Conservation (phyloP, 2,113 vertebrate genomes). For the Colius striatus region DNA sequence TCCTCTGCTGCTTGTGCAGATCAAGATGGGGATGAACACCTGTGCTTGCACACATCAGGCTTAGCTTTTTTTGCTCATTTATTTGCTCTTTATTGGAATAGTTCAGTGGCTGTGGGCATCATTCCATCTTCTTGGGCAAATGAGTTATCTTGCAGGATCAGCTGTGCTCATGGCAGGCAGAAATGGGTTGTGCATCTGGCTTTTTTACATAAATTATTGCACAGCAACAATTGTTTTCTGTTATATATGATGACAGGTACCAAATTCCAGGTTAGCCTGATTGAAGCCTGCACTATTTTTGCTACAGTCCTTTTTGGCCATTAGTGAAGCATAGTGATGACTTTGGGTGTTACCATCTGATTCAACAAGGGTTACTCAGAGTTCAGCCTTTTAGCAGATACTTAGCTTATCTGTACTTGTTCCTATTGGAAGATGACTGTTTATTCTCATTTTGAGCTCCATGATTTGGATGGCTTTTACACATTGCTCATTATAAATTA, state of each 20-base stretch:
- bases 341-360: constrained; percentile 40
- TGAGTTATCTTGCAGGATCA: background rate
- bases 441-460: constrained; percentile 60
- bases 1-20: background rate
- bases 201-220: background rate
- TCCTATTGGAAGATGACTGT: constrained; percentile 57
- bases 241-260: background rate
- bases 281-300: background rate
- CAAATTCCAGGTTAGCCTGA: background rate
- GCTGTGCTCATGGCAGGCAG: background rate
- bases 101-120: background rate
- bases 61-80: background rate
- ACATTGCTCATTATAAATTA: constrained; percentile 61
- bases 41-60: background rate
- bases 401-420: constrained; percentile 70
- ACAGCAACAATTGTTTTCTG: background rate
- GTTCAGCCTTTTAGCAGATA: constrained; percentile 73
- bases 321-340: background rate
- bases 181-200: background rate
- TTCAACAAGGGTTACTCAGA: constrained; percentile 55
- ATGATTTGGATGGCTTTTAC: constrained; percentile 56
- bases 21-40: background rate
- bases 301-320: background rate
- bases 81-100: background rate
- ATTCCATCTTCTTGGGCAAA: background rate